Evolutionary conservation across 2,113 vertebrate genomes (phyloP), one percentile per base, ranked within the genome.

Genomic region (Orientallactaga bullata): DNA sequence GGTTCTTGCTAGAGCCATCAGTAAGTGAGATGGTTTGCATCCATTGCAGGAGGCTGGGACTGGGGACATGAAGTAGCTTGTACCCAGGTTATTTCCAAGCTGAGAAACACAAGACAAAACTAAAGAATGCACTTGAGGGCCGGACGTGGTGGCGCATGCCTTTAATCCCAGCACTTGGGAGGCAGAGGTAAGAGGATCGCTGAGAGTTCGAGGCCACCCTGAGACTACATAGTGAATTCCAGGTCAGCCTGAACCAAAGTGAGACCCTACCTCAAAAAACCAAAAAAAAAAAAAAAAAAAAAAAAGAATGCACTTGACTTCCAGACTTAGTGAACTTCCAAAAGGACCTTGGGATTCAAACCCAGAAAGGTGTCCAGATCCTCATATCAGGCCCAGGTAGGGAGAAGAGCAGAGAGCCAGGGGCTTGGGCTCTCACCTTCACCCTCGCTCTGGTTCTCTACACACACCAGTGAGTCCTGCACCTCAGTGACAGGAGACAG

Each of bases 11-110:
- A 1, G 47, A 60, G 61, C 73, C 15, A 37, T 32, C 71, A 1
- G 68, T 2, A 7, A 0, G 0, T 3, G 13, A 63, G 73, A 2
- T 0, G 0, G 35, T 11, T 76, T 11, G 26, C 61, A 4, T 0
- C 0, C 68, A 18, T 3, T 1, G 21, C 26, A 0, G 37, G 68
- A 12, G 6, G n/a, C 81, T 1, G 8, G 71, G 39, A 32, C 18
- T 39, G 0, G 26, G 42, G 72, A 30, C 42, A 7, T 21, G 47
- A 28, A 73, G 66, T 51, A 66, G 60, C 5, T 1, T 2, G 2
- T 3, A 1, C n/a, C 1, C 4, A 1, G 2, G 9, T 47, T 24
- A 16, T 20, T 20, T 39, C 68, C 37, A 51, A 32, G 37, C 51
- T 10, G 32, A 60, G 55, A 90, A 65, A 37, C 60, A 30, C 28